A percentile compares a stretch with the other conserved stretches of the same genome.
These are phyloP conservation scores for Sebastes matsubarae DNA, from an alignment of 2,797 vertebrate genomes.

Conservation along the genomic window DNA sequence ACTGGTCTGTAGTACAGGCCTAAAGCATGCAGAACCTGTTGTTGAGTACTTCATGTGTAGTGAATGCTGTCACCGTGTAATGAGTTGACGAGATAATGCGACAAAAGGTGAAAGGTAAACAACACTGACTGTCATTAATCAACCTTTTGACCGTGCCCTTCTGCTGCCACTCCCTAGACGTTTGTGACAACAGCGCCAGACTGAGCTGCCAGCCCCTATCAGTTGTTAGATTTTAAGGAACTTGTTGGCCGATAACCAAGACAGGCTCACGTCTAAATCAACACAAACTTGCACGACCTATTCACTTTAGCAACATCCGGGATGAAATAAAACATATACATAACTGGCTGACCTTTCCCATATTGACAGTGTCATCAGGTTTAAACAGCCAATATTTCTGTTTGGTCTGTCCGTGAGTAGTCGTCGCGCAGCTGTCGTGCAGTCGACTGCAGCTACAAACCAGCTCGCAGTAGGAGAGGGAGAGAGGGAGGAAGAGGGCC, in stretches of 20 bases:
- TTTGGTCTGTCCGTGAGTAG: slow-evolving; percentile 29
- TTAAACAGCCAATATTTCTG: slow-evolving; percentile 50
- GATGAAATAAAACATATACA: slow-evolving; percentile 55
- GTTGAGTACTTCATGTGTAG: slow-evolving; percentile 28
- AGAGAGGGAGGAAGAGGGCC: neutral
- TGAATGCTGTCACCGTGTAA: slow-evolving; percentile 39
- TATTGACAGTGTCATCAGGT: slow-evolving; percentile 65
- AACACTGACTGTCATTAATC: slow-evolving; percentile 72
- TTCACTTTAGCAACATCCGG: slow-evolving; percentile 61
- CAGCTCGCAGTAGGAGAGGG: neutral
- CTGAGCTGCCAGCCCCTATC: slow-evolving; percentile 59
- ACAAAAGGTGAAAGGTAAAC: slow-evolving; percentile 75
- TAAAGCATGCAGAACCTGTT: slow-evolving; percentile 58
- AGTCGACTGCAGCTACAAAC: slow-evolving; percentile 13
- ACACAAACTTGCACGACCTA: slow-evolving; percentile 54
- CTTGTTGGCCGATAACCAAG: slow-evolving; percentile 54
- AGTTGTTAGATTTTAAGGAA: slow-evolving; percentile 58
- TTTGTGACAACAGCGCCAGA: slow-evolving; percentile 57
- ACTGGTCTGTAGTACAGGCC: neutral
- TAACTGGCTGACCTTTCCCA: slow-evolving; percentile 46
- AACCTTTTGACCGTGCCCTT: slow-evolving; percentile 61
- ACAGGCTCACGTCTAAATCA: slow-evolving; percentile 53
- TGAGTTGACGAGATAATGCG: slow-evolving; percentile 65
- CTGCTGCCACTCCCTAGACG: slow-evolving; percentile 59
- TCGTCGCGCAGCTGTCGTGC: neutral